Evolutionary conservation across 2,888 invertebrate species (phyloP).

Genomic region (Octonoba sinensis): DNA sequence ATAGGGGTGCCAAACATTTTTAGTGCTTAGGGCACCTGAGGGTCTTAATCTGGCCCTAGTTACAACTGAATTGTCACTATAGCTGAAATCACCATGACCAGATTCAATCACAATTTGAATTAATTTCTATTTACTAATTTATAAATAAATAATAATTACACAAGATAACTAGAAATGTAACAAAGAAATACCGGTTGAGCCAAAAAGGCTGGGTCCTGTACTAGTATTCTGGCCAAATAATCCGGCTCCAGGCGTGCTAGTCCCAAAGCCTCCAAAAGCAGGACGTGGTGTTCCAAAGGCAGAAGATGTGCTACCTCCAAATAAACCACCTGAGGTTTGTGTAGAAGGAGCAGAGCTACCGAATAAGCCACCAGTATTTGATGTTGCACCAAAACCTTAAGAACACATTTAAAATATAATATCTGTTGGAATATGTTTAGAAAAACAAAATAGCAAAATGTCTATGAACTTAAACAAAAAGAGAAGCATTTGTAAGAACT

Average conservation of each 20-base stretch:
- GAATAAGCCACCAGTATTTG: slow-evolving; percentile 55
- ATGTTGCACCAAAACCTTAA: slow-evolving; percentile 58
- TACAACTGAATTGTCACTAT: too few relatives aligned
- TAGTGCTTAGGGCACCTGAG: too few relatives aligned
- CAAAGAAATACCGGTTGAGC: slow-evolving; percentile 66
- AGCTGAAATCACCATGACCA: too few relatives aligned
- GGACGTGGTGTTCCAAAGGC: slow-evolving; percentile 64
- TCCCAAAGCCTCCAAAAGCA: slow-evolving; percentile 65
- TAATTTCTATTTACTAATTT: too few relatives aligned
- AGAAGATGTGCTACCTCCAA: slow-evolving; percentile 62
- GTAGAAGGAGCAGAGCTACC: slow-evolving; percentile 62
- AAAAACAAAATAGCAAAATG: too few relatives aligned
- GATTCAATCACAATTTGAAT: too few relatives aligned
- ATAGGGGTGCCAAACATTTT: too few relatives aligned
- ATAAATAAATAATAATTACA: too few relatives aligned
- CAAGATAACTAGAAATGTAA: too few relatives aligned
- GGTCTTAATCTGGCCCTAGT: too few relatives aligned
- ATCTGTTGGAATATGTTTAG: not conserved
- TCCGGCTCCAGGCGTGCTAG: slow-evolving; percentile 67
- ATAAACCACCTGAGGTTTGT: slow-evolving; percentile 62
- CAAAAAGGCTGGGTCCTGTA: slow-evolving; percentile 73
- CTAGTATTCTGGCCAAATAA: slow-evolving; percentile 73
- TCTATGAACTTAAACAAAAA: too few relatives aligned
- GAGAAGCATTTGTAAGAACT: too few relatives aligned
- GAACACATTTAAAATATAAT: not conserved